A percentile compares a stretch with the other conserved stretches of the same genome.
Evolutionary conservation across 2,888 invertebrate genomes (phyloP).

Genomic region (Tigriopus californicus): DNA sequence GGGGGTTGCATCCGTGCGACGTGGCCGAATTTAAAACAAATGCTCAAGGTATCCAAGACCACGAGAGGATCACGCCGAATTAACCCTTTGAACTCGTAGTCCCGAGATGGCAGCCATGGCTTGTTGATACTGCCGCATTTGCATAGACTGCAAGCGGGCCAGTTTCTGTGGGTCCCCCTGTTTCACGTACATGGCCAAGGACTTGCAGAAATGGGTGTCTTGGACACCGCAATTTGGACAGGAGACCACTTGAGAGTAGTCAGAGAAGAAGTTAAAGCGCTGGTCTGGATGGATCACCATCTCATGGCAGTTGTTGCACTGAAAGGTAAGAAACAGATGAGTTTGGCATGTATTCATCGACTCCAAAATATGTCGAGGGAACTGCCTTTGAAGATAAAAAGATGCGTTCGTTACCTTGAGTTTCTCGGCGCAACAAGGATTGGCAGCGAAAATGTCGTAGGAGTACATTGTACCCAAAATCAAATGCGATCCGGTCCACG

Average conservation of each 20-base stretch:
- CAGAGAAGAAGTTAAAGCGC: conserved; percentile 75
- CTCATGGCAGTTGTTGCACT: conserved; percentile 85
- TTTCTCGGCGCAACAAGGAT: conserved; percentile 82
- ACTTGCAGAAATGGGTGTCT: conserved; percentile 89
- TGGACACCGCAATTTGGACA: conserved; percentile 77
- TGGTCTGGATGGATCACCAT: conserved; percentile 68
- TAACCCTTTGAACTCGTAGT: no score
- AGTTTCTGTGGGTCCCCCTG: no score
- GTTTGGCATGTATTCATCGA: background rate
- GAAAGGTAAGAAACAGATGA: conserved; percentile 26
- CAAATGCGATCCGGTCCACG: conserved; percentile 81
- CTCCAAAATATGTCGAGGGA: background rate
- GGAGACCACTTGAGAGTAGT: conserved; percentile 75
- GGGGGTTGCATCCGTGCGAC: no score
- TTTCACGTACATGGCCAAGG: conserved; percentile 33
- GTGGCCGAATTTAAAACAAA: no score
- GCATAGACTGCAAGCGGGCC: no score
- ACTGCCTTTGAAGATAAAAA: no score
- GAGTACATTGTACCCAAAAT: conserved; percentile 95
- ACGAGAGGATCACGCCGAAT: no score
- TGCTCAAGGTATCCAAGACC: no score
- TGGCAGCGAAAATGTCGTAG: conserved; percentile 92
- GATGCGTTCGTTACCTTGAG: conserved; percentile 72
- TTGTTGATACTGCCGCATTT: no score
- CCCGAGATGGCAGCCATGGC: no score